Evolutionary conservation across 2,797 vertebrate species (phyloP).

Genomic region (Dendrocincla tyrannina): DNA sequence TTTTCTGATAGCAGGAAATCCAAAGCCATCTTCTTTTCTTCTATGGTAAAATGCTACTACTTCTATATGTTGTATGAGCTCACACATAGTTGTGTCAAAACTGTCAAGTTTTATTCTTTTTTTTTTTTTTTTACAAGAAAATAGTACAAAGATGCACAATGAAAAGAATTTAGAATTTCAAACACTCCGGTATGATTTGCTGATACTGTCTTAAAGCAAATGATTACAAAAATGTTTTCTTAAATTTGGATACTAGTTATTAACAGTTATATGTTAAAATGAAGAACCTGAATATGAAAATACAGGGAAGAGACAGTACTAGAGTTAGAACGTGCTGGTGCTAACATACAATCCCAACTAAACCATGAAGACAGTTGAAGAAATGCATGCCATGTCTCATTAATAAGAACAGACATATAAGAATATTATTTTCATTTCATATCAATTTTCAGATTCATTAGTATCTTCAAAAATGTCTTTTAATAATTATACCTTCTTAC

Average conservation of each 20-base stretch:
- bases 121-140: not conserved
- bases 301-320: not conserved
- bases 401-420: not conserved
- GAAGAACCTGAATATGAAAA: not conserved
- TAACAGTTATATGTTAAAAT: not conserved
- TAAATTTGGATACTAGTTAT: not conserved
- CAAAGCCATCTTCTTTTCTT: not conserved
- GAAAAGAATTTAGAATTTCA: not conserved
- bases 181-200: not conserved
- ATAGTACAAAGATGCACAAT: not conserved
- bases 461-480: not conserved
- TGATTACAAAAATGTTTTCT: not conserved
- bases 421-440: not conserved
- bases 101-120: not conserved
- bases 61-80: not conserved
- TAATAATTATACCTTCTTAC: not conserved
- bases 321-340: not conserved
- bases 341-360: not conserved
- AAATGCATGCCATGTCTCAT: not conserved
- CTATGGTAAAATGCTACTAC: not conserved
- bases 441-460: too few species aligned
- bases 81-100: not conserved
- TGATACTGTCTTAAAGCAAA: not conserved
- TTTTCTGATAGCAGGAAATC: not conserved
- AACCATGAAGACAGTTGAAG: not conserved